Percentiles rank a stretch among this genome's conserved stretches.
Evolutionary conservation across 1,140 invertebrate genomes (phyloP).

Genomic region (Zaprionus tsacasi): DNA sequence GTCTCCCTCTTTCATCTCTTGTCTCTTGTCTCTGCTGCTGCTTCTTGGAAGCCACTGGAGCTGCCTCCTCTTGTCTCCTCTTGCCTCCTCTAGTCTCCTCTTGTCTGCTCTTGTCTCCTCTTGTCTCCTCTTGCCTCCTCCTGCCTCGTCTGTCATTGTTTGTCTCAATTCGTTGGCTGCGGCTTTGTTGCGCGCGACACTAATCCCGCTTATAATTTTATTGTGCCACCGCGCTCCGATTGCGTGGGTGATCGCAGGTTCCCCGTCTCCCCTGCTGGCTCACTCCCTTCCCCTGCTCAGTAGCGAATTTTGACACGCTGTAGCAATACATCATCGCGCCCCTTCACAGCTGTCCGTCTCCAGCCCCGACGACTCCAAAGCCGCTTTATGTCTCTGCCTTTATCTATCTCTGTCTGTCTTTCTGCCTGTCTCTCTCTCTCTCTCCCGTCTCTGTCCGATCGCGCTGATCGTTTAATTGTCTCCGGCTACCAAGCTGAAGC

Average conservation of each 20-base stretch:
- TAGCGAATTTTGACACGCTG: slow-evolving; percentile 67
- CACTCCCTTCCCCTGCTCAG: not conserved
- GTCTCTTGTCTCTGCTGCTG: not conserved
- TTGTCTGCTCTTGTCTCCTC: not conserved
- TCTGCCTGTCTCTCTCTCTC: slow-evolving; percentile 2
- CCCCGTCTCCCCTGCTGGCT: not conserved
- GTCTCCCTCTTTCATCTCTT: not conserved
- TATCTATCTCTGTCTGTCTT: slow-evolving; percentile 19
- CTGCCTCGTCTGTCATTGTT: slow-evolving; percentile 67
- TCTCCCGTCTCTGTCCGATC: not conserved
- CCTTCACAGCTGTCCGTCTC: slow-evolving; percentile 3
- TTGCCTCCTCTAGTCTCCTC: not conserved
- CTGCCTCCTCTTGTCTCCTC: not conserved
- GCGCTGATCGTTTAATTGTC: slow-evolving; percentile 71
- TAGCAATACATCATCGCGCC: slow-evolving; percentile 64
- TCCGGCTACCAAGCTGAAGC: slow-evolving; percentile 15
- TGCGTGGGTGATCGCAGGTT: slow-evolving; percentile 34
- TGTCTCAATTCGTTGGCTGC: slow-evolving; percentile 63
- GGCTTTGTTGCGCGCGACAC: slow-evolving; percentile 61
- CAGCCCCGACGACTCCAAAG: slow-evolving; percentile 33
- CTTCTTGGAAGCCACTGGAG: slow-evolving; percentile 38
- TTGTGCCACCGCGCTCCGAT: slow-evolving; percentile 36
- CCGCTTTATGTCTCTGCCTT: slow-evolving; percentile 46
- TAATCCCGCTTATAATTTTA: slow-evolving; percentile 82
- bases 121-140: not conserved